Base-by-base conservation (phyloP, 2,888 invertebrate species). In the Pteria penguin region DNA sequence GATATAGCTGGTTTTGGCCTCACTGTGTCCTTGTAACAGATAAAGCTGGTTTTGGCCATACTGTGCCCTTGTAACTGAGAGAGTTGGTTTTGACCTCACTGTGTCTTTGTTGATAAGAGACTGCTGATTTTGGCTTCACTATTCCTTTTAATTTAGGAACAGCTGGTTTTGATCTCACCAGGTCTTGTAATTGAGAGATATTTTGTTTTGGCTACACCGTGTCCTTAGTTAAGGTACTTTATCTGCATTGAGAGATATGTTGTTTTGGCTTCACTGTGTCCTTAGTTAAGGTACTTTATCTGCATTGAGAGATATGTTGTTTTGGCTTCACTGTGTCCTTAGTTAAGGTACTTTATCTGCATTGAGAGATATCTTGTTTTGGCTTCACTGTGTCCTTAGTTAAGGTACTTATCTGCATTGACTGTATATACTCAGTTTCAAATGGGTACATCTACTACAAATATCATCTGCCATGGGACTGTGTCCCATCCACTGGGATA, bases 101-200 rank as follows among this genome's bases (percentile, higher is more conserved):
- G n/a, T n/a, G n/a, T n/a, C n/a, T n/a, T n/a, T n/a, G n/a, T n/a
- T n/a, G n/a, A n/a, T n/a, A n/a, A n/a, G n/a, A n/a, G n/a, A n/a
- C n/a, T n/a, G n/a, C n/a, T n/a, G n/a, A n/a, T n/a, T n/a, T n/a
- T n/a, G n/a, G n/a, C n/a, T n/a, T n/a, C n/a, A n/a, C n/a, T n/a
- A n/a, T n/a, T n/a, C n/a, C n/a, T n/a, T n/a, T n/a, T n/a, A 14
- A 29, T 58, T n/a, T 8, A 22, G n/a, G n/a, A 24, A 18, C 4
- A 58, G 4, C 3, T 61, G 31, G 33, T 32, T 33, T 31, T n/a
- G 54, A 54, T 54, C 54, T 22, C 31, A 11, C 31, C 8, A 22
- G 31, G 61, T 61, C 33, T 29, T 61, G 61, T 61, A 18, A 32
- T 61, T 27, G 11, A 61, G 5, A 5, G n/a, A 61, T 26, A 61